Evolutionary conservation across 2,888 invertebrate species (phyloP).

Genomic region (Nemotelus pantherinus): DNA sequence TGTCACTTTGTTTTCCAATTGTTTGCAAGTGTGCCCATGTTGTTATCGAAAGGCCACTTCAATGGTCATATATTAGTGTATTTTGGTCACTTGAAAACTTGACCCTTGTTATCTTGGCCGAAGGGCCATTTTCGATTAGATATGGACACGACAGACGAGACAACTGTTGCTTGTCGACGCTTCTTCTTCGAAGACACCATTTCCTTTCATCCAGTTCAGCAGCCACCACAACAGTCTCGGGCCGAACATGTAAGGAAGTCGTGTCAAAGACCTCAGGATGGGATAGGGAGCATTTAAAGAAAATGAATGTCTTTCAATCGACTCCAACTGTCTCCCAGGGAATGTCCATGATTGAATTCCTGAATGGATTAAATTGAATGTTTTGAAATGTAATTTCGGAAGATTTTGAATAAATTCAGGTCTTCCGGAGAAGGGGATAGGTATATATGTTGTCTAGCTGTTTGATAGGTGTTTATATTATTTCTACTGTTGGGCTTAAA

Average conservation of each 20-base stretch:
- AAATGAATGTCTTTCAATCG: slow-evolving; percentile 5
- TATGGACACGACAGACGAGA: slow-evolving; percentile 6
- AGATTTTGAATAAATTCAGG: slow-evolving; percentile 39
- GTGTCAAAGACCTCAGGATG: background rate
- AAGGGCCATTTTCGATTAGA: slow-evolving; percentile 40
- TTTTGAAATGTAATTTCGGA: slow-evolving; percentile 39
- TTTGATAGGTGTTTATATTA: background rate
- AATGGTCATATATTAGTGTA: slow-evolving; percentile 6
- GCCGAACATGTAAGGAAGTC: no score
- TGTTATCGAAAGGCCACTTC: slow-evolving; percentile 4
- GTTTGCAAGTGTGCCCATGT: slow-evolving; percentile 1
- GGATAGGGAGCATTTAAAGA: background rate
- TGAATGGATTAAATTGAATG: slow-evolving; percentile 38
- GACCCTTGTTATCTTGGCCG: slow-evolving; percentile 42
- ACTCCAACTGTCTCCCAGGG: slow-evolving; percentile 4
- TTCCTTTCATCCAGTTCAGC: no score
- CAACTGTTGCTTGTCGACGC: slow-evolving; percentile 36
- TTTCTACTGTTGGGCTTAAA: background rate
- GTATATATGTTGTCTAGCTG: background rate
- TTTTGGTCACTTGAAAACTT: slow-evolving; percentile 31
- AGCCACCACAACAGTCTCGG: no score
- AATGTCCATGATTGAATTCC: slow-evolving; percentile 40
- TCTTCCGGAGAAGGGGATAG: background rate
- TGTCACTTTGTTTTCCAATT: slow-evolving; percentile 35
- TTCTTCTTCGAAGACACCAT: slow-evolving; percentile 1